Conservation (phyloP, 2,113 vertebrate genomes). For the Carlito syrichta region DNA sequence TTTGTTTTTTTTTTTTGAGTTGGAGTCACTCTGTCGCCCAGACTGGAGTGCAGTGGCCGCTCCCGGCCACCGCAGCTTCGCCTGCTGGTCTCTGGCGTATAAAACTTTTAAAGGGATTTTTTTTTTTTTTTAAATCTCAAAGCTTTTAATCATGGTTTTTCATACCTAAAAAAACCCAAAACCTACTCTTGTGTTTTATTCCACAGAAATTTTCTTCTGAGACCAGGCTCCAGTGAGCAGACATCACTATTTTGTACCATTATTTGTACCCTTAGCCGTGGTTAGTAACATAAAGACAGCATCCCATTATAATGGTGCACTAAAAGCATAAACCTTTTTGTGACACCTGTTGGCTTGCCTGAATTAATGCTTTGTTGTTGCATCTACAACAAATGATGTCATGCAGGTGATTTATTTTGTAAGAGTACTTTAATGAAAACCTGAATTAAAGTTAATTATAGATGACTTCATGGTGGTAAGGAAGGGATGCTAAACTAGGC, state of each 20-base stretch:
- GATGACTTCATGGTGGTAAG: background rate
- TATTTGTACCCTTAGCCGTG: background rate
- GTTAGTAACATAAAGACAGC: background rate
- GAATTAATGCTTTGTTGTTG: background rate
- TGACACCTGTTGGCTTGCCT: background rate
- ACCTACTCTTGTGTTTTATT: background rate
- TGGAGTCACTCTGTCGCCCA: too few species aligned
- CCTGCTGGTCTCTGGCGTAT: too few species aligned
- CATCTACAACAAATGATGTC: background rate
- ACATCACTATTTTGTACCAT: background rate
- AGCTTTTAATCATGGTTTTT: background rate
- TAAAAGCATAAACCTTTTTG: background rate
- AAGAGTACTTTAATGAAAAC: conserved; percentile 8
- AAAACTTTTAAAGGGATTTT: background rate
- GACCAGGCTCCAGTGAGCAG: background rate
- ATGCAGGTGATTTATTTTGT: background rate
- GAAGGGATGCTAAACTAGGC: background rate
- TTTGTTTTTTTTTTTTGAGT: too few species aligned
- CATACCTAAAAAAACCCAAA: background rate
- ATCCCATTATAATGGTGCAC: background rate
- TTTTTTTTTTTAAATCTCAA: background rate
- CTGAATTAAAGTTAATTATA: background rate
- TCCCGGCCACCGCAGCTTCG: too few species aligned
- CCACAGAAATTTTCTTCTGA: background rate
- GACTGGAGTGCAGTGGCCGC: too few species aligned